Evolutionary conservation across 2,797 vertebrate species (phyloP).

Genomic region (Labroides dimidiatus): DNA sequence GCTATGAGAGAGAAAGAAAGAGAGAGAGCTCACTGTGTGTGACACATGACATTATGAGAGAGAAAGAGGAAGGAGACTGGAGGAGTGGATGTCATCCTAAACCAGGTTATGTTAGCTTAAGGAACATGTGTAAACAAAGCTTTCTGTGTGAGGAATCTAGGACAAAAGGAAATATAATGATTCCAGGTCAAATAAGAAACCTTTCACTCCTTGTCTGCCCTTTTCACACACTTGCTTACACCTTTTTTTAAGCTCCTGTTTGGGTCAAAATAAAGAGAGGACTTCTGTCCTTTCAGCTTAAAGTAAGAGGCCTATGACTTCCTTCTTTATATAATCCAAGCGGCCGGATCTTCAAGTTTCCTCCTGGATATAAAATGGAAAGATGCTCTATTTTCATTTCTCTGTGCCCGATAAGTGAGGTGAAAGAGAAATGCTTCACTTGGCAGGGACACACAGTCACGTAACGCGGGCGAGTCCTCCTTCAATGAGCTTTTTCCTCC

Average conservation of each 20-base stretch:
- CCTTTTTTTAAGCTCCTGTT: not conserved
- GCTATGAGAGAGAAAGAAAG: constrained; percentile 24
- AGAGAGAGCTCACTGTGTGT: constrained; percentile 15
- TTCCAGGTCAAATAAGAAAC: constrained; percentile 2
- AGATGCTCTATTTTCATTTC: constrained; percentile 21
- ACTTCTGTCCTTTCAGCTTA: constrained; percentile 23
- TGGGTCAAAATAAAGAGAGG: not conserved
- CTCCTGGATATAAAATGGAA: constrained; percentile 31
- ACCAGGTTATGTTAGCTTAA: constrained; percentile 11
- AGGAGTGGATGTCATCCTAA: not conserved
- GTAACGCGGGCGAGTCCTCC: constrained; percentile 54
- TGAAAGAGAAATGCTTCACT: constrained; percentile 54
- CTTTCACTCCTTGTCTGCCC: not conserved
- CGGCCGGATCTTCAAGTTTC: constrained; percentile 33
- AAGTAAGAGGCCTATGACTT: constrained; percentile 29
- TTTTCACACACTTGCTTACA: not conserved
- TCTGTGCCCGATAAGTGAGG: constrained; percentile 36
- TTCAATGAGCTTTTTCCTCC: constrained; percentile 52
- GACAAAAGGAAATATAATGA: constrained; percentile 13
- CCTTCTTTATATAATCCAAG: constrained; percentile 19
- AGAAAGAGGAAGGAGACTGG: not conserved
- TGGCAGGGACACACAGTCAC: constrained; percentile 63
- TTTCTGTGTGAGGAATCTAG: constrained; percentile 16
- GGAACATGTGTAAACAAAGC: constrained; percentile 16
- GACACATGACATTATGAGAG: constrained; percentile 40